Evolutionary conservation across 2,113 vertebrate species (phyloP).

Genomic region (Urocitellus parryii): DNA sequence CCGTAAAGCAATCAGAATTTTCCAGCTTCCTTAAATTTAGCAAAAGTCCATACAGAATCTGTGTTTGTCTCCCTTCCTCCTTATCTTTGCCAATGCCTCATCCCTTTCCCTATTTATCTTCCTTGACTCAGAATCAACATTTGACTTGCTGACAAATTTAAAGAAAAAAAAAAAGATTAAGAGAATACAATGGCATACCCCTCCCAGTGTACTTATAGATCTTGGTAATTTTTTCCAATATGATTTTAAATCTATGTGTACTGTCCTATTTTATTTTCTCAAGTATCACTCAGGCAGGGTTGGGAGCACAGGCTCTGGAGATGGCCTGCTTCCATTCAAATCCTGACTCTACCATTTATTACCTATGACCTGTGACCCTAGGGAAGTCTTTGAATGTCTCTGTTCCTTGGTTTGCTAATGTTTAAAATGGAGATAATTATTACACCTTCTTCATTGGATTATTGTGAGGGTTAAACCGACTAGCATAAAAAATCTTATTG

Average conservation of each 20-base stretch:
- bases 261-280: not conserved
- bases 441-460: not conserved
- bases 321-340: not conserved
- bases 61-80: not conserved
- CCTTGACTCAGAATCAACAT: not conserved
- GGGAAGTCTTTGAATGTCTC: not conserved
- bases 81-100: not conserved
- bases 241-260: not conserved
- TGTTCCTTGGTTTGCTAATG: not conserved
- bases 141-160: conserved; percentile 32
- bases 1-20: not conserved
- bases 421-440: not conserved
- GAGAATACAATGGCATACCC: not conserved
- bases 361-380: not conserved
- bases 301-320: not conserved
- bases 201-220: not conserved
- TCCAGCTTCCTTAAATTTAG: conserved; percentile 22
- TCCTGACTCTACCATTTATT: not conserved
- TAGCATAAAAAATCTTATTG: not conserved
- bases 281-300: not conserved
- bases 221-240: not conserved
- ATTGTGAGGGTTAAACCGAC: not conserved
- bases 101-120: not conserved
- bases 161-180: not conserved
- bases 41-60: not conserved